A percentile compares a stretch with the other conserved stretches of the same genome.
phyloP scores from a whole-genome alignment of 1,140 invertebrate species.

The Chironomus tepperi region DNA sequence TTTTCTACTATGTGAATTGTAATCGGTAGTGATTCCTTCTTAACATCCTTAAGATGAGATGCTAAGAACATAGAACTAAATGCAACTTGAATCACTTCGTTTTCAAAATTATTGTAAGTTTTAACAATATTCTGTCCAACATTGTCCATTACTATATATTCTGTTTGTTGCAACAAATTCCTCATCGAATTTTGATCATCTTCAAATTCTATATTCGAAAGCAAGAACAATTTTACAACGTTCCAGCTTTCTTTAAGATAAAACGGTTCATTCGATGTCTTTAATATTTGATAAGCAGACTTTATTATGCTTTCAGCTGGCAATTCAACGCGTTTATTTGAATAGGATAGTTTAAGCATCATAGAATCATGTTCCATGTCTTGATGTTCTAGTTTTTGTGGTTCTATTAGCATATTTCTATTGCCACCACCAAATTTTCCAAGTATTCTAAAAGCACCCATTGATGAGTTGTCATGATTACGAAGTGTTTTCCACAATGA shows the following conservation, averaged over 20 bases:
- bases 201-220: conserved; percentile 61
- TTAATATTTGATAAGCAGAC: conserved; percentile 70
- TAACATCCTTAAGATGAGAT: conserved; percentile 77
- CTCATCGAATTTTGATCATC: conserved; percentile 61
- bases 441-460: conserved; percentile 78
- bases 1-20: conserved; percentile 81
- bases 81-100: conserved; percentile 43
- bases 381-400: conserved; percentile 76
- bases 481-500: conserved; percentile 79
- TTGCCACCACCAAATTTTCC: conserved; percentile 95
- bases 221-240: conserved; percentile 65
- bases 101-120: conserved; percentile 51
- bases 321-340: conserved; percentile 63
- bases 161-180: conserved; percentile 69
- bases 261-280: conserved; percentile 68
- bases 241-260: conserved; percentile 85
- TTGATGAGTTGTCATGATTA: conserved; percentile 65
- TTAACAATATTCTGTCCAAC: conserved; percentile 71
- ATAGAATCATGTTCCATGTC: conserved; percentile 70
- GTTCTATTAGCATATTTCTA: conserved; percentile 91
- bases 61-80: conserved; percentile 79
- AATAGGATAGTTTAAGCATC: conserved; percentile 72
- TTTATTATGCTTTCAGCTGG: conserved; percentile 83
- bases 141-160: conserved; percentile 54
- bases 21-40: conserved; percentile 61